Base-by-base conservation (phyloP, 2,888 invertebrate species). In the Athripsodes cinereus region DNA sequence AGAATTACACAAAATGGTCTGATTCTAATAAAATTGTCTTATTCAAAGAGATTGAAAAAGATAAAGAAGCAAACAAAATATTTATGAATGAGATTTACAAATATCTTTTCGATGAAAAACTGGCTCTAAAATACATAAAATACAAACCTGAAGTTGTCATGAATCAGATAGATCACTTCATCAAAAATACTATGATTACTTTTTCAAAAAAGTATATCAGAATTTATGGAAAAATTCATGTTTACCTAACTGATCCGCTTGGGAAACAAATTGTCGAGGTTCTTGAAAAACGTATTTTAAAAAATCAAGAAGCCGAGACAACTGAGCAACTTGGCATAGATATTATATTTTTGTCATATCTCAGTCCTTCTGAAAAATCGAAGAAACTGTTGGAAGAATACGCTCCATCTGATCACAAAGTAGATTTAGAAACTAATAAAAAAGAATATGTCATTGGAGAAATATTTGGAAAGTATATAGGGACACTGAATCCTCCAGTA, bases 161-260 rank as follows among this genome's bases (percentile, higher is more conserved):
- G 5, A 40, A 40, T 13, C 8, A 40, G 2, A 13, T 16, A 5
- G 40, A 40, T 13, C 40, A 13, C 13, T 40, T 40, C 2, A 3
- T 40, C 2, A 13, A 26, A 26, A 10, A 26, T 6, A 6, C 40
- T 13, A 13, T 13, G 13, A 8, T 13, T 3, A 40, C 5, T 13
- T 8, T 16, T 3, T 40, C 16, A 16, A 40, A 40, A 13, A 40
- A 40, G 5, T 40, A 40, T 40, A 40, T 8, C 3, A 13, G 68
- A 66, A 48, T 71, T 11, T 2, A 65, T 11, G 34, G 62, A 2
- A 22, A 2, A 8, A 52, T 63, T 2, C 31, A 59, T 51, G 49
- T 53, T 18, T 53, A 57, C 26, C n/a, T 64, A 50, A 19, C 22
- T 5, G 59, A 61, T 35, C 49, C 62, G 10, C 8, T 65, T 11